These are phyloP conservation scores for Operophtera brumata DNA, from an alignment of 2,888 invertebrate genomes.

Conservation along the genomic window DNA sequence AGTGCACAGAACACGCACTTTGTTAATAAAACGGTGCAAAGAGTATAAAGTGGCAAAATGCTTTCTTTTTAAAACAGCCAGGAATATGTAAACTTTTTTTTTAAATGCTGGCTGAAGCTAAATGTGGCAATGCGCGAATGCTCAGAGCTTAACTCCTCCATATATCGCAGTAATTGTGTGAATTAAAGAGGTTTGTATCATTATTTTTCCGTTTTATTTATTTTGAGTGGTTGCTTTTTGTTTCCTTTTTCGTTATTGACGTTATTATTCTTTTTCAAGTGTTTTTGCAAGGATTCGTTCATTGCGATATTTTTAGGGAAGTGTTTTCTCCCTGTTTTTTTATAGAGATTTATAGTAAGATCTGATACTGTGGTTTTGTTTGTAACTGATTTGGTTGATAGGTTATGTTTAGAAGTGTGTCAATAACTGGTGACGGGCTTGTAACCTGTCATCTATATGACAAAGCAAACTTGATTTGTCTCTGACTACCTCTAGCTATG, in stretches of 20 bases:
- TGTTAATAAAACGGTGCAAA: conserved; percentile 45
- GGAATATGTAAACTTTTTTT: conserved; percentile 39
- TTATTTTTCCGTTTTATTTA: conserved; percentile 60
- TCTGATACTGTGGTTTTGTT: too few relatives aligned
- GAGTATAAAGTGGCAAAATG: conserved; percentile 27
- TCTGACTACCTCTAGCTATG: too few relatives aligned
- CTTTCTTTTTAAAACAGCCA: conserved; percentile 32
- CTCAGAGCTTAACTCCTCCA: conserved; percentile 53
- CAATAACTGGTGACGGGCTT: too few relatives aligned
- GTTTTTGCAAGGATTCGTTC: neutral
- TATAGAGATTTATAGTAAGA: too few relatives aligned
- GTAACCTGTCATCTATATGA: too few relatives aligned
- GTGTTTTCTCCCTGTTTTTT: too few relatives aligned
- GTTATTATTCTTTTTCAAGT: conserved; percentile 35
- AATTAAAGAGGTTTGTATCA: conserved; percentile 73
- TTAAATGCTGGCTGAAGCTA: conserved; percentile 41
- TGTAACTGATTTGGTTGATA: too few relatives aligned
- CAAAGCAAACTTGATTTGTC: too few relatives aligned
- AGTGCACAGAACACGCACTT: conserved; percentile 47
- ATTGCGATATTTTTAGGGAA: neutral
- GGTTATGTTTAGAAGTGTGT: too few relatives aligned
- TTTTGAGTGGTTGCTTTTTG: conserved; percentile 35
- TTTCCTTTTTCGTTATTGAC: conserved; percentile 29
- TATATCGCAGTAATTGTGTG: conserved; percentile 71
- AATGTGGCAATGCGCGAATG: conserved; percentile 48